These are phyloP conservation scores for Brenthis ino DNA, from an alignment of 2,888 invertebrate species.

Conservation along the genomic window DNA sequence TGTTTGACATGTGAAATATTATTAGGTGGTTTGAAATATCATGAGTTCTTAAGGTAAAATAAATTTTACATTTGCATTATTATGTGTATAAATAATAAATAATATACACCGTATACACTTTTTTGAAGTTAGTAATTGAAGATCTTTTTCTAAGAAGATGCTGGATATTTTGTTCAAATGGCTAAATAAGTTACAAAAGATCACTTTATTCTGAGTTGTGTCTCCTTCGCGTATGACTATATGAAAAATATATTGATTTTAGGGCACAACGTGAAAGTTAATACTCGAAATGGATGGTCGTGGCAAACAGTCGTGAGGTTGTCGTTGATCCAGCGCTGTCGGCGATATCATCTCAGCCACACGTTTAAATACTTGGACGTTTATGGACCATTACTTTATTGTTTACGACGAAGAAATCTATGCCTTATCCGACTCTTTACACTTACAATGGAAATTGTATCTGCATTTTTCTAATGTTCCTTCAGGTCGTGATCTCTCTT, in stretches of 20 bases:
- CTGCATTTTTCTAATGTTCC: slow-evolving; percentile 26
- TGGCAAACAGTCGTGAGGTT: slow-evolving; percentile 49
- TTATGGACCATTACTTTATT: slow-evolving; percentile 62
- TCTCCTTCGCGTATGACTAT: neutral
- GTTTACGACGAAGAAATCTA: slow-evolving; percentile 32
- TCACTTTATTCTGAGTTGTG: no score
- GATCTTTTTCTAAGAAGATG: no score
- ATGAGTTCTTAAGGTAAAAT: neutral
- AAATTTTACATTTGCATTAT: slow-evolving; percentile 8
- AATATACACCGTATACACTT: no score
- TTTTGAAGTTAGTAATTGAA: no score
- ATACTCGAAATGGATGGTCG: slow-evolving; percentile 19
- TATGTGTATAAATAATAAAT: neutral
- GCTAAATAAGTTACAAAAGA: no score
- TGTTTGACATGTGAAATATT: slow-evolving; percentile 4
- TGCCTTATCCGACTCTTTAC: slow-evolving; percentile 31
- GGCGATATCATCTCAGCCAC: slow-evolving; percentile 57
- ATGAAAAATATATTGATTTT: slow-evolving; percentile 1
- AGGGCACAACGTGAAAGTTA: neutral
- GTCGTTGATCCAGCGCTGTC: slow-evolving; percentile 50
- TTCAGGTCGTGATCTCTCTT: slow-evolving; percentile 42
- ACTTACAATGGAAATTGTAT: slow-evolving; percentile 18
- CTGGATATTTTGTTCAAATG: no score
- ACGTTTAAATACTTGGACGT: slow-evolving; percentile 34
- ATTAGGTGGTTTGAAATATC: neutral